Conservation (phyloP, 1,140 invertebrate genomes). For the Cydia amplana region DNA sequence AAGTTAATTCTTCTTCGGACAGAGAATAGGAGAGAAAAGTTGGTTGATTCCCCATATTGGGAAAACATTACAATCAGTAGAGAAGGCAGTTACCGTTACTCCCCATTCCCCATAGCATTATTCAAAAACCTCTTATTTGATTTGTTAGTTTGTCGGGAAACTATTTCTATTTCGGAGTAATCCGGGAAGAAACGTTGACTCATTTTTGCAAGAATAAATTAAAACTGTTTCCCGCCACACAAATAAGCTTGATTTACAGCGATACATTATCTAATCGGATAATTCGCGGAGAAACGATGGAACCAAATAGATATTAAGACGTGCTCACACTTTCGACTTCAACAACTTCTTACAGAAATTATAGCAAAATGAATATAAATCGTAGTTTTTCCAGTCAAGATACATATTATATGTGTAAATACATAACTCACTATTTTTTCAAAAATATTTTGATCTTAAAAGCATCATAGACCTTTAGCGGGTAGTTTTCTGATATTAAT, state of each 20-base stretch:
- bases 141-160: too few relatives aligned
- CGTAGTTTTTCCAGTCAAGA: slow-evolving; percentile 7
- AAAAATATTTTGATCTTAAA: background rate
- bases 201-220: too few relatives aligned
- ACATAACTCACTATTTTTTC: background rate
- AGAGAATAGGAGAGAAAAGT: too few relatives aligned
- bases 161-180: too few relatives aligned
- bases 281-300: background rate
- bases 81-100: too few relatives aligned
- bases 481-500: background rate
- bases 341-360: background rate
- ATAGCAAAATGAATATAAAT: slow-evolving; percentile 11
- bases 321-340: background rate
- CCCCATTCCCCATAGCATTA: too few relatives aligned
- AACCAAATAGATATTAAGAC: slow-evolving; percentile 17
- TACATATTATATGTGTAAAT: background rate
- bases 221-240: too few relatives aligned
- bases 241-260: background rate
- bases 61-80: too few relatives aligned
- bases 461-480: background rate
- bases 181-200: too few relatives aligned
- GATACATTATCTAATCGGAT: background rate
- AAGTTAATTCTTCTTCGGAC: too few relatives aligned
- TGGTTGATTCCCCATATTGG: too few relatives aligned
- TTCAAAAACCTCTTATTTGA: too few relatives aligned